Percentiles rank a stretch among this genome's conserved stretches.
Evolutionary conservation across 2,797 vertebrate species (phyloP).

Genomic region (Ambastaia sidthimunki): DNA sequence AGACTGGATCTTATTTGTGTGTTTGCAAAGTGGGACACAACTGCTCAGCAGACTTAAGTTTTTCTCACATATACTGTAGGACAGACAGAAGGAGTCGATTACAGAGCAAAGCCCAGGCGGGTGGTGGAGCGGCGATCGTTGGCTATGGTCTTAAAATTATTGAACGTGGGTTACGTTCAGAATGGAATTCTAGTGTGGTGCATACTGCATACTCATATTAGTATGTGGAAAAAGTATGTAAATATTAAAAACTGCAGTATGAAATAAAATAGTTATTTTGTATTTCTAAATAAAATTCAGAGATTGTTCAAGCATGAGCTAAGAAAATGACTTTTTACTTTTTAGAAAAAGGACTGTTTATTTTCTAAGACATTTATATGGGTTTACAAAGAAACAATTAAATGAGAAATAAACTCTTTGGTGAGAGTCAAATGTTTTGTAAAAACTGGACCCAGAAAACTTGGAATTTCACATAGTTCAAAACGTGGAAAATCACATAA

Average conservation of each 20-base stretch:
- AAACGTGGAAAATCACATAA: neutral
- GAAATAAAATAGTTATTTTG: too few relatives aligned
- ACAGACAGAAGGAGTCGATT: neutral
- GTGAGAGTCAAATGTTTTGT: neutral
- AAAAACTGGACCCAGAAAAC: too few relatives aligned
- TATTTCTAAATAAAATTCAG: too few relatives aligned
- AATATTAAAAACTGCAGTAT: too few relatives aligned
- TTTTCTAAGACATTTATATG: neutral
- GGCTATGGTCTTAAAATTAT: too few relatives aligned
- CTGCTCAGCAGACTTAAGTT: constrained; percentile 4
- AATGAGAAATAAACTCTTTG: too few relatives aligned
- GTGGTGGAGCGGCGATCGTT: neutral
- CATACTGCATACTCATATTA: too few relatives aligned
- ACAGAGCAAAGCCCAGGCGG: neutral
- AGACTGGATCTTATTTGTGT: constrained; percentile 34
- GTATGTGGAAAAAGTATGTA: too few relatives aligned
- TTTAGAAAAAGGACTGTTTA: too few relatives aligned
- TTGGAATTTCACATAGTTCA: neutral
- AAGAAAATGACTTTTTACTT: too few relatives aligned
- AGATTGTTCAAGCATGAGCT: too few relatives aligned
- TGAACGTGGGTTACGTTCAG: neutral
- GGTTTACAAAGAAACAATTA: neutral
- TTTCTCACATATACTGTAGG: neutral
- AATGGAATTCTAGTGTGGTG: neutral
- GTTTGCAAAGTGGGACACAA: constrained; percentile 28